Evolutionary conservation across 2,888 invertebrate genomes (phyloP), one percentile per base, ranked within the genome.

Genomic region (Cartodere bifasciata): DNA sequence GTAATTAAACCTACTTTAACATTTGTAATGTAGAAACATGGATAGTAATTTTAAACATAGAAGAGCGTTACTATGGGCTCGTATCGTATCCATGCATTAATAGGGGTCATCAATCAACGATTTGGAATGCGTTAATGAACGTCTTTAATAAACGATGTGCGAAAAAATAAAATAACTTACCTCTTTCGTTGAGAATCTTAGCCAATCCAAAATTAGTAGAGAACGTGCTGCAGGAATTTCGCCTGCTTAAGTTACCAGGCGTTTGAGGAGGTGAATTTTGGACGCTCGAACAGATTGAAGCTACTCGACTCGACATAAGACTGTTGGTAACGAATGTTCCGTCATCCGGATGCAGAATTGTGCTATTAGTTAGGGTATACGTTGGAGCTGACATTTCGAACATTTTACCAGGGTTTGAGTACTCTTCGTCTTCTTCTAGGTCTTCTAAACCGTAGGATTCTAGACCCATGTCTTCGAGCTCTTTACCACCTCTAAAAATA

Each of bases 261-360:
- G 52, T 72, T 60, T 40, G 69, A 45, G 52, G 69, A 43, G 44
- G 71, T 46, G 61, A 60, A 37, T 58, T 59, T 28, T 63, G 56
- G 43, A 62, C 56, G 37, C 64, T 73, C 61, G 57, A 74, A 61
- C 64, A 70, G 45, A 51, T 75, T 42, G 71, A 83, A 50, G 70
- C 74, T 56, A 81, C 74, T 53, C 69, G 72, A 38, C 75, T 75
- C 22, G 70, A 70, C 13, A 67, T 63, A 21, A 71, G 57, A 43
- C 70, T 72, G 23, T 69, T 62, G 3, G 73, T 72, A 6, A 71
- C 63, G 22, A 78, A 75, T 38, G 70, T 77, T 33, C 80, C 80
- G 57, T 88, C 88, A 55, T 86, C 86, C 1, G 90, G 90, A 62
- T 90, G 90, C 61, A 86, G 69, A 10, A 91, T 85, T 37, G 80